Percentiles rank a stretch among this genome's conserved stretches.
Evolutionary conservation across 92 coral and sea anemone genomes (phyloP).

Genomic region (Phymanthus crucifer): DNA sequence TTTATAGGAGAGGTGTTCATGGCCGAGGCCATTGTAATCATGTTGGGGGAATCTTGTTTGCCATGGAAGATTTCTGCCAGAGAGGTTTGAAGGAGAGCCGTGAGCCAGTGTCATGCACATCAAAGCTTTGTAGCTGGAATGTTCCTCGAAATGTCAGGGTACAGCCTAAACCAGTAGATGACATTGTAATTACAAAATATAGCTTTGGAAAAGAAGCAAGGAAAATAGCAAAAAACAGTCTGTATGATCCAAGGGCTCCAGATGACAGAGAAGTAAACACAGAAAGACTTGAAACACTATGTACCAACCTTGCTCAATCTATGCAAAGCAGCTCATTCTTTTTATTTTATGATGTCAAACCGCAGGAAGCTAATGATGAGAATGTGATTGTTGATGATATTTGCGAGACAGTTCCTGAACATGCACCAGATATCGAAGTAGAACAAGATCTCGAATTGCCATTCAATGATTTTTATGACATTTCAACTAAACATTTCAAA

Average conservation of each 20-base stretch:
- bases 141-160: slow-evolving; percentile 38
- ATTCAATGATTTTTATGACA: slow-evolving; percentile 53
- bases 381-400: slow-evolving; percentile 39
- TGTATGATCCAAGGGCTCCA: slow-evolving; percentile 40
- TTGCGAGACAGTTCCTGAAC: slow-evolving; percentile 45
- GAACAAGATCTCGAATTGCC: slow-evolving; percentile 27
- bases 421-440: slow-evolving; percentile 48
- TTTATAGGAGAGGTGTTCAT: slow-evolving; percentile 48
- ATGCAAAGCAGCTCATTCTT: slow-evolving; percentile 30
- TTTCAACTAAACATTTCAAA: slow-evolving; percentile 41
- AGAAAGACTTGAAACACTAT: background rate
- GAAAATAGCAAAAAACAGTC: slow-evolving; percentile 18
- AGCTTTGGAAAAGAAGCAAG: slow-evolving; percentile 27
- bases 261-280: slow-evolving; percentile 4
- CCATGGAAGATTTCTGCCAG: slow-evolving; percentile 34
- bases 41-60: slow-evolving; percentile 41
- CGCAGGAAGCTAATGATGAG: slow-evolving; percentile 12
- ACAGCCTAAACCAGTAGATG: slow-evolving; percentile 58
- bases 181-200: slow-evolving; percentile 42
- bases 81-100: slow-evolving; percentile 29
- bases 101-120: slow-evolving; percentile 36
- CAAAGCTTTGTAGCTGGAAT: slow-evolving; percentile 35
- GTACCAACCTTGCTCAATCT: slow-evolving; percentile 9
- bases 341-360: slow-evolving; percentile 19
- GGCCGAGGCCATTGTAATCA: slow-evolving; percentile 47